phyloP scores from a whole-genome alignment of 2,113 vertebrate species.

The Pelmatolapia mariae region DNA sequence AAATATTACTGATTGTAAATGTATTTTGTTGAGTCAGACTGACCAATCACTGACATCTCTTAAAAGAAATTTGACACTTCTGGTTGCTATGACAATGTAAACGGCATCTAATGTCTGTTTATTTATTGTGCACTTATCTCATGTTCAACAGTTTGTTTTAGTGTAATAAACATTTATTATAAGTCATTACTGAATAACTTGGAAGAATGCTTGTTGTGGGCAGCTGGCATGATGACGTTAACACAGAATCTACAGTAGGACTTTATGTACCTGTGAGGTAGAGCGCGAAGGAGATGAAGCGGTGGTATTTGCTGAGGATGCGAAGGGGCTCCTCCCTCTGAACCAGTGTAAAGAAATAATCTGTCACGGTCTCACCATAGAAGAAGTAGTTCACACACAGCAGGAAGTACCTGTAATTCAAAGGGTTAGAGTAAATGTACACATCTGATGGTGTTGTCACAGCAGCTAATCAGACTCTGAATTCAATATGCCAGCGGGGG shows the following conservation, averaged over 20 bases:
- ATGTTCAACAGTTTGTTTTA: not conserved
- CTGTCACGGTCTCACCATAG: constrained; percentile 94
- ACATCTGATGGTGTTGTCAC: not conserved
- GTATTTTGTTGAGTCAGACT: not conserved
- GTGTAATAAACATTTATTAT: not conserved
- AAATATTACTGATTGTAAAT: not conserved
- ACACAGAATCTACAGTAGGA: not conserved
- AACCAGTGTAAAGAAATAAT: constrained; percentile 97
- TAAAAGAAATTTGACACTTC: not conserved
- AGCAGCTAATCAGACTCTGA: not conserved
- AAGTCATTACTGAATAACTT: not conserved
- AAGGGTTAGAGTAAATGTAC: not conserved
- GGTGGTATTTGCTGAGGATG: constrained; percentile 98
- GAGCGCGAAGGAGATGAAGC: constrained; percentile 95
- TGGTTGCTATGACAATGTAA: not conserved
- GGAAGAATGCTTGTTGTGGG: not conserved
- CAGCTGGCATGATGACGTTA: not conserved
- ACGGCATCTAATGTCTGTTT: not conserved
- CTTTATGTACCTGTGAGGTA: constrained; percentile 88
- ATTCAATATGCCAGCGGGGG: constrained; percentile 7
- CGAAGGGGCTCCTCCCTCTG: constrained; percentile 93
- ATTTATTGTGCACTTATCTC: not conserved
- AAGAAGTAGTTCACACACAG: constrained; percentile 99
- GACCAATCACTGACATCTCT: not conserved
- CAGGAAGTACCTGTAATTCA: constrained; percentile 87